Evolutionary conservation across 1,140 invertebrate genomes (phyloP).

Genomic region (Drosophila pallidifrons): DNA sequence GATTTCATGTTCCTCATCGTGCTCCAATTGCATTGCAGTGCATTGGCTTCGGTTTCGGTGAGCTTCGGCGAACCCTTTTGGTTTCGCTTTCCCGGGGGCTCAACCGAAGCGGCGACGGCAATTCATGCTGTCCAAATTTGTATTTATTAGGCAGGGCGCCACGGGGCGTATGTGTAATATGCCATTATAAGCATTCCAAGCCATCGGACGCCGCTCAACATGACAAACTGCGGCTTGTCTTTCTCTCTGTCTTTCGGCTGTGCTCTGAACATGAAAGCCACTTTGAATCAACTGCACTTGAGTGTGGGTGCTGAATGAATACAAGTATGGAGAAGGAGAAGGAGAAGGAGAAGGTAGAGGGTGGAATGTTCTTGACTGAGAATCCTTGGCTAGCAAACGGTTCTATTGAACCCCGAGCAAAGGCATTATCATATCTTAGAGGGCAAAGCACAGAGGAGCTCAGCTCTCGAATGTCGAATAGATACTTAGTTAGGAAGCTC

Average conservation of each 20-base stretch:
- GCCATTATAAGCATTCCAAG: conserved; percentile 76
- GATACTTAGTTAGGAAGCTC: conserved; percentile 6
- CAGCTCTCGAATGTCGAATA: neutral
- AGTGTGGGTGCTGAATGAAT: conserved; percentile 24
- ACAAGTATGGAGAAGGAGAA: conserved; percentile 4
- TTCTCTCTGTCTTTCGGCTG: conserved; percentile 1
- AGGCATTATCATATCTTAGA: conserved; percentile 70
- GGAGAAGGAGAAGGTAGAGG: conserved; percentile 3
- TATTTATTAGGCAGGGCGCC: conserved; percentile 78
- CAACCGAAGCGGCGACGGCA: conserved; percentile 29
- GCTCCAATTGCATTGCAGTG: neutral
- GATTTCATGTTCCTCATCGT: conserved; percentile 41
- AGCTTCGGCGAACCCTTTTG: conserved; percentile 14
- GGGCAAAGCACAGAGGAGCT: conserved; percentile 23
- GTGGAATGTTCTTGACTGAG: conserved; percentile 1
- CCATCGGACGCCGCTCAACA: conserved; percentile 39
- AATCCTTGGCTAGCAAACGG: conserved; percentile 53
- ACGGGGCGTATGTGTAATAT: conserved; percentile 82
- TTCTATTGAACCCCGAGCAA: conserved; percentile 69
- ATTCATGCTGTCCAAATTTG: conserved; percentile 79
- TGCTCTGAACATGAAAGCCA: conserved; percentile 23
- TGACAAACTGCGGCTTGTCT: conserved; percentile 51
- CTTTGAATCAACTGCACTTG: conserved; percentile 40
- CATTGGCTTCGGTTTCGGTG: conserved; percentile 38
- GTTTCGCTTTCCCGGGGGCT: conserved; percentile 4